Evolutionary conservation across 2,113 vertebrate species (phyloP), one percentile per base, ranked within the genome.

Genomic region (Ageneiosus marmoratus): DNA sequence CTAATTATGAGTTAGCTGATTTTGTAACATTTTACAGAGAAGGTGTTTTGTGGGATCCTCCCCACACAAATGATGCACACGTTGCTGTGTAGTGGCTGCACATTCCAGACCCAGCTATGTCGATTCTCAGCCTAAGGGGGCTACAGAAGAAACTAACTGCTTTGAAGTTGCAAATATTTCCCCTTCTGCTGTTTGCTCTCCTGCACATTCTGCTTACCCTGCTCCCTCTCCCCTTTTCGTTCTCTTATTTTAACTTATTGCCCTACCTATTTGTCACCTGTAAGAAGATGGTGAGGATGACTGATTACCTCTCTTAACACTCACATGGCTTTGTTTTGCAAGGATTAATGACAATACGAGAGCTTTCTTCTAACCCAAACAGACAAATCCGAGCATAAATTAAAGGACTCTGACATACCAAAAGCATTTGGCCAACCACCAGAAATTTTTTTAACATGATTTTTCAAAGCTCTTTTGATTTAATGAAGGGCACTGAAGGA

Each of bases 361-460:
- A 48, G 77, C 87, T 90, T 90, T 92, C 88, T 90, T n/a, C 91
- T 70, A 91, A 88, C 88, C 88, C 88, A 85, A 76, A 75, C 76
- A 85, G 90, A 93, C 92, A 90, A 92, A 93, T 92, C 89, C 89
- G 88, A 90, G 88, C 87, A 91, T 89, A 91, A 88, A 90, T 90
- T 91, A 77, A 80, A 90, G 87, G 90, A 91, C 88, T 85, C 88
- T 81, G 78, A 91, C 90, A 90, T 91, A 89, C 89, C 89, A 91
- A 88, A 92, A 86, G 83, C 88, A 90, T 91, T 91, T 92, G 90
- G 90, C 89, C 13, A 34, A 69, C 69, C 86, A 90, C 89, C 93
- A 89, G 44, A 69, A 37, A 5, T 32, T 55, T 73, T 44, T 86
- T 67, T 79, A 82, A 89, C 88, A 83, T 79, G 87, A 86, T 77